Evolutionary conservation across 2,797 vertebrate genomes (phyloP).

Genomic region (Babyrousa celebensis): DNA sequence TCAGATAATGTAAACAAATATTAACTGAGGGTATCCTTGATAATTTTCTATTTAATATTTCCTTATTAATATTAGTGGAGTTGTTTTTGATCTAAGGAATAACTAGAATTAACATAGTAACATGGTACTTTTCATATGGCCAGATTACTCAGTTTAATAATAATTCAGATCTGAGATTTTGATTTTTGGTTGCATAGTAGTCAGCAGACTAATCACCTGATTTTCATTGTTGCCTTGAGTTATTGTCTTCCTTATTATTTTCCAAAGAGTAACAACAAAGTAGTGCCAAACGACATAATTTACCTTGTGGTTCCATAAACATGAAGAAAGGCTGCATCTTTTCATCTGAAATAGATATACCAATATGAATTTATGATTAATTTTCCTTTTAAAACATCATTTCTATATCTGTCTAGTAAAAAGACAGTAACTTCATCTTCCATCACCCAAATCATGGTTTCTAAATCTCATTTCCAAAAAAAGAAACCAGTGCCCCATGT

Average conservation of each 20-base stretch:
- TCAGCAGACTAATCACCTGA: neutral
- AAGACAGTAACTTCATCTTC: neutral
- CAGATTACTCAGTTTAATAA: neutral
- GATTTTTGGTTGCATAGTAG: neutral
- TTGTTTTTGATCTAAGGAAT: neutral
- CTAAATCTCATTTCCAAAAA: conserved; percentile 3
- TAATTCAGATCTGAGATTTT: neutral
- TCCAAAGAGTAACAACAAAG: neutral
- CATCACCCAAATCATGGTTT: neutral
- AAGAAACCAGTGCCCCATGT: neutral
- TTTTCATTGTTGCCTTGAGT: neutral
- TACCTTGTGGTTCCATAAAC: neutral
- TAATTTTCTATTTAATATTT: neutral
- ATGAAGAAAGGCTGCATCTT: neutral
- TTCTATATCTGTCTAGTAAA: neutral
- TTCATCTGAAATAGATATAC: neutral
- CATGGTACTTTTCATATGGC: neutral
- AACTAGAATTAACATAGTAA: neutral
- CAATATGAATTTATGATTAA: neutral
- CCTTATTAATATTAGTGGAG: neutral
- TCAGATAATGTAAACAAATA: neutral
- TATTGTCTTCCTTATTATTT: neutral
- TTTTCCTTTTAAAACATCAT: neutral
- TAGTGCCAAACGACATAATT: neutral
- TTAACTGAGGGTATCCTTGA: neutral